Conservation (phyloP, 2,797 vertebrate species). For the Hafferia zeledoni region DNA sequence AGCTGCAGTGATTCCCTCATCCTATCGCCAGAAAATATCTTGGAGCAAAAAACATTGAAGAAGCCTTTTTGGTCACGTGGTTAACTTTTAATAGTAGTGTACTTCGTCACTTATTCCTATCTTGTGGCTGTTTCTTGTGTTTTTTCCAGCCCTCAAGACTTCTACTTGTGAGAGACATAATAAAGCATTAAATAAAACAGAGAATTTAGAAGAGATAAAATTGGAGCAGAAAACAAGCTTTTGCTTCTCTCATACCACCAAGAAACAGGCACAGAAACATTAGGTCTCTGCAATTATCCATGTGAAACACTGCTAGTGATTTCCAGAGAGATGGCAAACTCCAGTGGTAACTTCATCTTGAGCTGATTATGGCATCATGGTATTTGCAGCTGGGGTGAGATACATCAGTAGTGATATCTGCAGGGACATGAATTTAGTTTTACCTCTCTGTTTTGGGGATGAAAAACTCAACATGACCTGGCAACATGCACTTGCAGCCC, state of each 20-base stretch:
- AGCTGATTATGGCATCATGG: neutral
- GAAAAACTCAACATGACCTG: neutral
- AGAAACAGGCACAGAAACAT: neutral
- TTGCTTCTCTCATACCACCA: neutral
- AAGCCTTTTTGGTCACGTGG: neutral
- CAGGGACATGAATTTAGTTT: neutral
- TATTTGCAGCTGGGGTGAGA: neutral
- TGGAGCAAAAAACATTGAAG: neutral
- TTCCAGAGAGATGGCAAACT: fast-evolving
- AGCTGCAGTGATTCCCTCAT: neutral
- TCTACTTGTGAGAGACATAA: neutral
- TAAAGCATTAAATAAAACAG: neutral
- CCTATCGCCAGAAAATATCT: neutral
- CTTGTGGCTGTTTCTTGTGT: neutral
- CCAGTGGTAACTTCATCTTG: neutral
- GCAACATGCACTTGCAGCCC: neutral
- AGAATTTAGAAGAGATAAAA: neutral
- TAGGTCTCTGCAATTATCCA: neutral
- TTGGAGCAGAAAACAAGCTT: neutral
- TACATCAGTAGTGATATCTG: too few species aligned
- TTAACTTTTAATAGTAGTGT: neutral
- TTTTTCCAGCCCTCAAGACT: neutral
- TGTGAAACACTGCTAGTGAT: neutral
- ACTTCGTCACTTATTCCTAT: neutral
- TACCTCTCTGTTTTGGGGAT: neutral